Percentiles rank a stretch among this genome's conserved stretches.
These are phyloP conservation scores for Pseudochirops corinnae DNA, from an alignment of 2,797 vertebrate species.

Conservation along the genomic window DNA sequence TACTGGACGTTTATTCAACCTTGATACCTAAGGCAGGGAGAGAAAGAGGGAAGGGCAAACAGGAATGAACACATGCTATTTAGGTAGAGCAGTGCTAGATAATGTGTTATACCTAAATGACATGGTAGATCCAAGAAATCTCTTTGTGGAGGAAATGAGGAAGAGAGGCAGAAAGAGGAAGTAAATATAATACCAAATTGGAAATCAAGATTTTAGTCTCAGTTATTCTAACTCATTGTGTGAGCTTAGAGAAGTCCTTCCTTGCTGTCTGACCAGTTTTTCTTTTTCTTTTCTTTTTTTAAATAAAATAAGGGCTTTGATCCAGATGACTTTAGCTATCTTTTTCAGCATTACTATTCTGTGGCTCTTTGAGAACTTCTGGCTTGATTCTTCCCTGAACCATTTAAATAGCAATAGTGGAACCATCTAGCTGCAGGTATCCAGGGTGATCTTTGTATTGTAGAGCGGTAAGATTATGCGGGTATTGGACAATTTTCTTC, in stretches of 20 bases:
- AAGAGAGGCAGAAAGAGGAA: not conserved
- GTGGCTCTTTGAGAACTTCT: not conserved
- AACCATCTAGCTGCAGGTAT: not conserved
- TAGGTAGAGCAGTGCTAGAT: not conserved
- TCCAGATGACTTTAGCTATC: not conserved
- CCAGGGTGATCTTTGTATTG: not conserved
- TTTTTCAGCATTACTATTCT: not conserved
- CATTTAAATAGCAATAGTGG: not conserved
- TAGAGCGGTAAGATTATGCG: not conserved
- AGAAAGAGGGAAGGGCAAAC: not conserved
- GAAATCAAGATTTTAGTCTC: not conserved
- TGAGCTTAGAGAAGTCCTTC: not conserved
- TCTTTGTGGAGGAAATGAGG: not conserved
- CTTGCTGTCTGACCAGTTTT: not conserved
- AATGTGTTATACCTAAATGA: not conserved
- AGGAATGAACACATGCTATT: not conserved
- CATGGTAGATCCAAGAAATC: not conserved
- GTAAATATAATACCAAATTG: not conserved
- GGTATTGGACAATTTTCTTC: not conserved
- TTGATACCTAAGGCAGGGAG: not conserved
- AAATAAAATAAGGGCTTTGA: not conserved
- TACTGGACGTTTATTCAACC: not conserved
- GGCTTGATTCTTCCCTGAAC: not conserved
- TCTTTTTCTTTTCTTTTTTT: not conserved
- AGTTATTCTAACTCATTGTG: not conserved